phyloP scores from a whole-genome alignment of 2,113 vertebrate genomes.

The Polypterus bichir region DNA sequence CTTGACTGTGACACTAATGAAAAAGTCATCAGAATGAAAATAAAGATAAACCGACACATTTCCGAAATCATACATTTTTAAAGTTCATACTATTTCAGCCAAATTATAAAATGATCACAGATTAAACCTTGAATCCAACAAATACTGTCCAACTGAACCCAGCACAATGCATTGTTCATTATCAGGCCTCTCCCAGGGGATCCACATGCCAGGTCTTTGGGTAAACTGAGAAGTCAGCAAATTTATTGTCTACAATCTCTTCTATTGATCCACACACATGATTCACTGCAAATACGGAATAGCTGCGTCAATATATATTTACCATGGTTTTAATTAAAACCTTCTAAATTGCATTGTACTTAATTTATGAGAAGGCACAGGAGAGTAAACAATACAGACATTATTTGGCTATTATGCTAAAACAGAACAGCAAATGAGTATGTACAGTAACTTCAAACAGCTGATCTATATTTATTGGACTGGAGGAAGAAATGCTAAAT shows the following conservation, averaged over 20 bases:
- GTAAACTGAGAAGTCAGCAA: slow-evolving; percentile 16
- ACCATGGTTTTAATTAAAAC: slow-evolving; percentile 34
- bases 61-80: no score
- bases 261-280: slow-evolving; percentile 12
- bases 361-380: slow-evolving; percentile 24
- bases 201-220: slow-evolving; percentile 3
- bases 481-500: not conserved
- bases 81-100: no score
- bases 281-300: slow-evolving; percentile 21
- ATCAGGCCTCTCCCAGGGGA: not conserved
- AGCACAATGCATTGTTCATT: slow-evolving; percentile 2
- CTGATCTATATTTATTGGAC: slow-evolving; percentile 5
- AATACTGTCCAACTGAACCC: no score
- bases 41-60: no score
- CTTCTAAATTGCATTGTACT: slow-evolving; percentile 31
- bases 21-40: no score
- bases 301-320: slow-evolving; percentile 30
- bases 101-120: no score
- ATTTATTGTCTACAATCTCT: slow-evolving; percentile 14
- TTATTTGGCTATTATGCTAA: slow-evolving; percentile 2
- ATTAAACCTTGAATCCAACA: no score
- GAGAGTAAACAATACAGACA: slow-evolving; percentile 17
- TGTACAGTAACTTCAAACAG: not conserved
- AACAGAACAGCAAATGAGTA: slow-evolving; percentile 1
- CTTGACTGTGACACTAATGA: no score